Evolutionary conservation across 2,797 vertebrate genomes (phyloP).

Genomic region (Liparis tanakae): DNA sequence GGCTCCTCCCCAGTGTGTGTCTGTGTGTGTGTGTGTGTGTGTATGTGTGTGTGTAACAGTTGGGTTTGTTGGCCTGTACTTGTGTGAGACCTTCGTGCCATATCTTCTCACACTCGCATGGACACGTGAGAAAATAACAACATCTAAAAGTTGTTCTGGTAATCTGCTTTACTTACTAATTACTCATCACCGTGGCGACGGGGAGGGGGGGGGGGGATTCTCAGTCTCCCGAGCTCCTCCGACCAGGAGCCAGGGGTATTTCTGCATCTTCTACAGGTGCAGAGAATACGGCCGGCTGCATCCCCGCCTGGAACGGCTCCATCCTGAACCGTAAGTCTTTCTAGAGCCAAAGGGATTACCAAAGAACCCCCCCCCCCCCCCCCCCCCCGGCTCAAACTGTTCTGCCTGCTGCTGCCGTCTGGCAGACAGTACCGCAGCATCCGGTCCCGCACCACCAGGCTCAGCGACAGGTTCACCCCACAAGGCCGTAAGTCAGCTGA

Average conservation of each 20-base stretch:
- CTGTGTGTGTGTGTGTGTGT: slow-evolving; percentile 17
- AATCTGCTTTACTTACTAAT: not conserved
- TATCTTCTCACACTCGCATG: slow-evolving; percentile 16
- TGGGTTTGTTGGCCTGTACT: slow-evolving; percentile 43
- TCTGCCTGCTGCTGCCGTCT: slow-evolving; percentile 4
- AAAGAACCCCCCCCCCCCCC: not conserved
- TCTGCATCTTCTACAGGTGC: not conserved
- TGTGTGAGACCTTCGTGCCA: slow-evolving; percentile 30
- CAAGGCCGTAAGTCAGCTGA: slow-evolving; percentile 2
- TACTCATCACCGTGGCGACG: not conserved
- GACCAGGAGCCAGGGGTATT: fast-evolving
- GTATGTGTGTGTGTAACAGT: slow-evolving; percentile 46
- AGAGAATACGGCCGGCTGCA: not conserved
- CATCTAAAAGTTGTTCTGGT: not conserved
- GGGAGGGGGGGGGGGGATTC: not conserved
- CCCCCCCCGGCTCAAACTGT: not conserved
- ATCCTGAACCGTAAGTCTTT: not conserved
- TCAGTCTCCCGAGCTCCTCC: not conserved
- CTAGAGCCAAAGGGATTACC: slow-evolving; percentile 2
- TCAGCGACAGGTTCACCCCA: not conserved
- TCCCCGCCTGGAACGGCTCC: not conserved
- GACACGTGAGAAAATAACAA: not conserved
- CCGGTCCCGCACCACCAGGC: not conserved
- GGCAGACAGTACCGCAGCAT: not conserved
- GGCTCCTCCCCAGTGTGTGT: slow-evolving; percentile 30